Conservation (phyloP, 2,113 vertebrate species). For the crab-eating macaque (Macaca fascicularis) region DNA sequence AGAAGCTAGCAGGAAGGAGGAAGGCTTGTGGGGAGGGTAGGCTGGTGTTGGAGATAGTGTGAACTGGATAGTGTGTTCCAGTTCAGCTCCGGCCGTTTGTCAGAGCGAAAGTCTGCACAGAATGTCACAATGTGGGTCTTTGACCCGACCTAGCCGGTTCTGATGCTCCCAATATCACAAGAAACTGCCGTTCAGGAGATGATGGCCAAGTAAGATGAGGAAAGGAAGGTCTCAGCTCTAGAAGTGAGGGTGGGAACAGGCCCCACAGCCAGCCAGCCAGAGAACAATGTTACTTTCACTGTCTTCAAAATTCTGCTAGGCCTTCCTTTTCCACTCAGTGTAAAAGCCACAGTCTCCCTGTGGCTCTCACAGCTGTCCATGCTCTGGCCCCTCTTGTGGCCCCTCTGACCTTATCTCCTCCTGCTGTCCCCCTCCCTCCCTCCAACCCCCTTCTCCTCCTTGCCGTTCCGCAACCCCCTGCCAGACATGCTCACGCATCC, state of each 20-base stretch:
- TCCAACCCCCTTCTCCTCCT: background rate
- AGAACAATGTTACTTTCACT: fast-evolving
- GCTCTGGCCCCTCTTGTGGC: too few relatives aligned
- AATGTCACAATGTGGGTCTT: fast-evolving
- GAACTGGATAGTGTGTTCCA: background rate
- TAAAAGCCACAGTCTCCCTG: background rate
- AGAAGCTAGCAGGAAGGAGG: background rate
- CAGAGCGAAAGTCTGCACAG: too few relatives aligned
- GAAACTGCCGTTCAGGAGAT: background rate
- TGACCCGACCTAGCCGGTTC: background rate
- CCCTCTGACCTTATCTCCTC: fast-evolving
- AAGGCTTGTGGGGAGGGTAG: fast-evolving
- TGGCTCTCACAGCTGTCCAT: fast-evolving
- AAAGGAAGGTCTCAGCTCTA: background rate
- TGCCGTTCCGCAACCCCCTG: background rate
- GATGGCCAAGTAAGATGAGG: background rate
- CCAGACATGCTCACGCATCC: background rate
- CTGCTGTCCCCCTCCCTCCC: fast-evolving
- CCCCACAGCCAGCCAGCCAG: background rate
- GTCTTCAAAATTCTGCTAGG: too few relatives aligned
- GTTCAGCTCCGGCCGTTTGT: background rate
- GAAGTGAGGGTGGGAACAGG: background rate
- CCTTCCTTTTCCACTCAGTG: background rate
- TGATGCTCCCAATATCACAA: background rate
- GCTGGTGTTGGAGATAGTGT: background rate